These are phyloP conservation scores for Calosoma granatense DNA, from an alignment of 1,140 invertebrate genomes.

Conservation along the genomic window DNA sequence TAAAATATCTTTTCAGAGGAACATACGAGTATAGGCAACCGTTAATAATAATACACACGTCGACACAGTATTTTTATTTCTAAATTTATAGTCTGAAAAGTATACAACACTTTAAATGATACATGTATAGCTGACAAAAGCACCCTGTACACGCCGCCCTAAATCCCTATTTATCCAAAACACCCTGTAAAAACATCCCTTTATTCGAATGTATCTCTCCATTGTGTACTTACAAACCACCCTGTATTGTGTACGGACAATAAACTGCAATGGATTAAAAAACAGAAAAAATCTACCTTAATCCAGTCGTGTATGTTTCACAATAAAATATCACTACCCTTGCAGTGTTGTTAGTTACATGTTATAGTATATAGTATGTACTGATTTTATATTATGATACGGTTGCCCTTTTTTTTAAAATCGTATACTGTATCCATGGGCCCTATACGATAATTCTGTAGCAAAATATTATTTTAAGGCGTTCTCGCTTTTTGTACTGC, in stretches of 20 bases:
- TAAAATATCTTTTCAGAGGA: no score
- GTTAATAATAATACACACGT: no score
- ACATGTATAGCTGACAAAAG: neutral
- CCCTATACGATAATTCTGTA: no score
- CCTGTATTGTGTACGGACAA: slow-evolving; percentile 1
- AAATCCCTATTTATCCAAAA: slow-evolving; percentile 1
- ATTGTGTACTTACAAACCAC: slow-evolving; percentile 10
- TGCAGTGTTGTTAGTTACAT: neutral
- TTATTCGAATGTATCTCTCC: slow-evolving; percentile 12
- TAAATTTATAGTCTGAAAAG: no score
- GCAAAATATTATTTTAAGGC: neutral
- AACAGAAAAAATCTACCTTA: neutral
- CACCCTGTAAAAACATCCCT: slow-evolving; percentile 15
- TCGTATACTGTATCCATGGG: neutral
- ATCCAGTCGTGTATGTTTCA: neutral
- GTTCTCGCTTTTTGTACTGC: neutral
- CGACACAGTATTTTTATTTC: no score
- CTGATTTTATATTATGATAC: no score
- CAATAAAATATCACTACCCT: neutral
- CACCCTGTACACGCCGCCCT: neutral
- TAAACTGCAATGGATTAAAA: neutral
- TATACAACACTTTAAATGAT: no score
- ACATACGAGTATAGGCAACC: no score
- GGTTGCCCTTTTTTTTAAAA: neutral
- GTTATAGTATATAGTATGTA: neutral